These are phyloP conservation scores for Gila robusta DNA, from an alignment of 2,797 vertebrate genomes.

Conservation along the genomic window DNA sequence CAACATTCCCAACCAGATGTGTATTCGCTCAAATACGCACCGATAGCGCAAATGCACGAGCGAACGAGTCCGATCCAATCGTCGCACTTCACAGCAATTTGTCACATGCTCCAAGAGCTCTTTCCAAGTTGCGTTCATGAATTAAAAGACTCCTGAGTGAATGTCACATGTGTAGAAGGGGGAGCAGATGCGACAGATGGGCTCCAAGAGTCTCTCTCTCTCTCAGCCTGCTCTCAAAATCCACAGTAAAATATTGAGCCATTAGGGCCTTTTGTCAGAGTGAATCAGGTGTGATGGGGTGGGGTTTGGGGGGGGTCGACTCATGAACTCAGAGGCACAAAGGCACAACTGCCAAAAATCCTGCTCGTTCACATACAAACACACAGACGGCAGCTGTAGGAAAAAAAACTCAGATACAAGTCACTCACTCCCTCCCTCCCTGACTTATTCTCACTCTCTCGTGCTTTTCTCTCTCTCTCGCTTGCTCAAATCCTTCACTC, in stretches of 20 bases:
- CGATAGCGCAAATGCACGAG: not conserved
- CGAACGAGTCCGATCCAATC: slow-evolving; percentile 38
- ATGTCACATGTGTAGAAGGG: slow-evolving; percentile 51
- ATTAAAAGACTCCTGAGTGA: slow-evolving; percentile 56
- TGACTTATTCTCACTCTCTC: slow-evolving; percentile 22
- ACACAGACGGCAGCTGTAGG: slow-evolving; percentile 51
- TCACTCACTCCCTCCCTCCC: slow-evolving; percentile 12
- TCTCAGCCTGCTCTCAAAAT: slow-evolving; percentile 44
- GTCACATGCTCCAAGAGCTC: slow-evolving; percentile 43
- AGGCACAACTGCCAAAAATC: slow-evolving; percentile 49
- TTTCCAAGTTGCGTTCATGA: slow-evolving; percentile 54
- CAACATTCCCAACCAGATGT: slow-evolving; percentile 40
- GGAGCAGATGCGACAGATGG: slow-evolving; percentile 62
- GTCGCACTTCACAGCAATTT: slow-evolving; percentile 53
- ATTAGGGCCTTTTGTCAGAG: slow-evolving; percentile 68
- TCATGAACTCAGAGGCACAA: slow-evolving; percentile 47
- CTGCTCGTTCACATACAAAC: slow-evolving; percentile 32
- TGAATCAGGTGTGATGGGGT: slow-evolving; percentile 69
- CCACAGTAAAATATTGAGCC: slow-evolving; percentile 66
- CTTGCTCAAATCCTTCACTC: slow-evolving; percentile 56
- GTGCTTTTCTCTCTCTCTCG: slow-evolving; percentile 37
- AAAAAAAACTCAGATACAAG: slow-evolving; percentile 33
- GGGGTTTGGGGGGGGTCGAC: slow-evolving; percentile 1
- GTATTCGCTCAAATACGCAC: slow-evolving; percentile 13
- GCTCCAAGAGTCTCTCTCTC: slow-evolving; percentile 33